Evolutionary conservation across 2,113 vertebrate genomes (phyloP).

Genomic region (Lucifuga dentata): DNA sequence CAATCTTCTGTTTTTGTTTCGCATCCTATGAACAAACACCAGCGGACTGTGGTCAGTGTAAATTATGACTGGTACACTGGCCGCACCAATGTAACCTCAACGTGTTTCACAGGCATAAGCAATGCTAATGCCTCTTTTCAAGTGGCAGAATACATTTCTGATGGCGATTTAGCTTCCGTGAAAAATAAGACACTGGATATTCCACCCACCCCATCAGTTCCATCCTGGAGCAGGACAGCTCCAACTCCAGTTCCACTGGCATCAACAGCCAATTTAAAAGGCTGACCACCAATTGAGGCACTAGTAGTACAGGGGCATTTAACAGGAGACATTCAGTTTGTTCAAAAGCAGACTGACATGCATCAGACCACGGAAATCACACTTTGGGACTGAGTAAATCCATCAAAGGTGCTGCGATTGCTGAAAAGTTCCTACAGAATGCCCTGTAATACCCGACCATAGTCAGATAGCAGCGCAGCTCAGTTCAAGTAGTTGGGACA

Average conservation of each 20-base stretch:
- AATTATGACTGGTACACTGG: neutral
- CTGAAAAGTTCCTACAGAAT: conserved; percentile 5
- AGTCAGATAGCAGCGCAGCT: neutral
- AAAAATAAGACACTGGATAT: neutral
- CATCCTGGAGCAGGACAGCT: neutral
- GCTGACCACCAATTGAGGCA: too few relatives aligned
- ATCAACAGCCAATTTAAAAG: neutral
- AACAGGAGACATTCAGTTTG: too few relatives aligned
- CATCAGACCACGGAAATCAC: neutral
- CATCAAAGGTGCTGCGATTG: neutral
- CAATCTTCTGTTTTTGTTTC: neutral
- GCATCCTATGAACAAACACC: neutral
- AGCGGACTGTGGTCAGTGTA: conserved; percentile 4
- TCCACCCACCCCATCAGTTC: neutral
- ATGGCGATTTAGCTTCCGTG: neutral
- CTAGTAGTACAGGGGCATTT: too few relatives aligned
- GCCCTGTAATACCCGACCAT: conserved; percentile 8
- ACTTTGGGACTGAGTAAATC: neutral
- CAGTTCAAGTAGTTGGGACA: neutral
- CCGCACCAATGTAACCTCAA: neutral
- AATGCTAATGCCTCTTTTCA: neutral
- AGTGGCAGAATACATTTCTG: neutral
- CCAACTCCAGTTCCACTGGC: conserved; percentile 1
- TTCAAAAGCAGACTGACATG: neutral
- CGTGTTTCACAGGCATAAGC: neutral